Evolutionary conservation across 2,113 vertebrate species (phyloP), one percentile per base, ranked within the genome.

Genomic region (Coreoperca whiteheadi): DNA sequence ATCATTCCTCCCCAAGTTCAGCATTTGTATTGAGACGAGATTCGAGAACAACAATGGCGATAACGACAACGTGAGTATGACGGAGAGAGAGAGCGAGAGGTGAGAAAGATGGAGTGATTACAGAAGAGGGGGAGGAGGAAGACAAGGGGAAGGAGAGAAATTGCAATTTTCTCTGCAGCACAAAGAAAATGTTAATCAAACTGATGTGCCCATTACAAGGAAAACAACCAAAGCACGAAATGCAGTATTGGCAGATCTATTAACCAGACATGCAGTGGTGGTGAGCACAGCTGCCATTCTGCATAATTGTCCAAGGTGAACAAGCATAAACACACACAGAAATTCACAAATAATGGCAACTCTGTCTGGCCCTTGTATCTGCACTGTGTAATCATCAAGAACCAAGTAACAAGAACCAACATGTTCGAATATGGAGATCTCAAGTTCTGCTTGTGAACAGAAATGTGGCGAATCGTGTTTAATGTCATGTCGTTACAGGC

Each of bases 1-100:
- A 41, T 93, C 94, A 18, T 93, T 94, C 69, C 48, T 95, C 51
- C 92, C 95, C 73, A 96, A 86, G 93, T 95, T 96, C 88, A 91
- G 88, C 70, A 93, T 96, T 83, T 92, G 90, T 34, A 96, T 96
- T 76, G 96, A 96, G 89, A 96, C 96, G 1, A 94, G 91, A 88
- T 96, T 96, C 7, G 92, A 95, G 87, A 95, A 96, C 88, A 94
- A 96, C 94, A 95, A 95, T 5, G 96, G 96, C 16, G 57, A 79
- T 85, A 96, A 94, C 51, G 25, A 88, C 76, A 95, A 94, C 61
- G 96, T 96, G 91, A 95, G 96, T 95, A 81, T 74, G 66, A 83
- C 46, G 14, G 84, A 68, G 74, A 61, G 74, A 61, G 25, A 48
- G n/a, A 57, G 80, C 18, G 28, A 43, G 71, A 65, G 61, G 70